A percentile compares a stretch with the other conserved stretches of the same genome.
These are phyloP conservation scores for Acrocyrtus sp. DNA, from an alignment of 2,888 invertebrate genomes.

Conservation along the genomic window DNA sequence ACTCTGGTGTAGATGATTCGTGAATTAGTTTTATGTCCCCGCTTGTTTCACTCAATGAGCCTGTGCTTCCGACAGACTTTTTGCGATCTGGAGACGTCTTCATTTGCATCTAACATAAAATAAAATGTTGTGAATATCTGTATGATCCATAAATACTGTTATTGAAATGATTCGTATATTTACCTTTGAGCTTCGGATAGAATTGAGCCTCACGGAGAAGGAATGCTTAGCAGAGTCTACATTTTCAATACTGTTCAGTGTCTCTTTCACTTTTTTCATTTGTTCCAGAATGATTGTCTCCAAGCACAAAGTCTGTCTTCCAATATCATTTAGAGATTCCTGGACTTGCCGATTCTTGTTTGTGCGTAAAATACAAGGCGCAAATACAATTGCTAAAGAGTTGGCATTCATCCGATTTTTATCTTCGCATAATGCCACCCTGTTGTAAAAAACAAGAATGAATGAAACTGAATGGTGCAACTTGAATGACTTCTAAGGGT, in stretches of 20 bases:
- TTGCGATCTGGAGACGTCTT: constrained; percentile 54
- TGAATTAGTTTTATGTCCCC: constrained; percentile 50
- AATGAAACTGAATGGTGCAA: neutral
- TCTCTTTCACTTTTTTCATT: constrained; percentile 82
- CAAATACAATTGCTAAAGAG: constrained; percentile 92
- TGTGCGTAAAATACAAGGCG: constrained; percentile 87
- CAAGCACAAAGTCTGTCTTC: constrained; percentile 88
- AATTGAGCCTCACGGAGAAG: constrained; percentile 82
- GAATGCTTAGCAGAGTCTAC: constrained; percentile 87
- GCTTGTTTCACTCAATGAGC: constrained; percentile 59
- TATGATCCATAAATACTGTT: no score
- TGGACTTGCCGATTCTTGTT: constrained; percentile 89
- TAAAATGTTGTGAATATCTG: constrained; percentile 5
- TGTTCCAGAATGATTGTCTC: constrained; percentile 91
- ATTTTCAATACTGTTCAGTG: constrained; percentile 89
- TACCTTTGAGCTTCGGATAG: constrained; percentile 79
- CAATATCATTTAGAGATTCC: constrained; percentile 89
- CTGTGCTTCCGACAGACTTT: constrained; percentile 56
- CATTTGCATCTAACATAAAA: constrained; percentile 49
- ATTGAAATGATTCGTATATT: constrained; percentile 24
- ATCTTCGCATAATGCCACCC: constrained; percentile 86
- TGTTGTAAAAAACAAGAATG: constrained; percentile 63
- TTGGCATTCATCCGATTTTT: constrained; percentile 93
- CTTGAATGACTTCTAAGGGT: neutral
- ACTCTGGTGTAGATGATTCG: constrained; percentile 56